Percentiles rank a stretch among this genome's conserved stretches.
phyloP scores from a whole-genome alignment of 2,797 vertebrate species.

The Spea hammondii region DNA sequence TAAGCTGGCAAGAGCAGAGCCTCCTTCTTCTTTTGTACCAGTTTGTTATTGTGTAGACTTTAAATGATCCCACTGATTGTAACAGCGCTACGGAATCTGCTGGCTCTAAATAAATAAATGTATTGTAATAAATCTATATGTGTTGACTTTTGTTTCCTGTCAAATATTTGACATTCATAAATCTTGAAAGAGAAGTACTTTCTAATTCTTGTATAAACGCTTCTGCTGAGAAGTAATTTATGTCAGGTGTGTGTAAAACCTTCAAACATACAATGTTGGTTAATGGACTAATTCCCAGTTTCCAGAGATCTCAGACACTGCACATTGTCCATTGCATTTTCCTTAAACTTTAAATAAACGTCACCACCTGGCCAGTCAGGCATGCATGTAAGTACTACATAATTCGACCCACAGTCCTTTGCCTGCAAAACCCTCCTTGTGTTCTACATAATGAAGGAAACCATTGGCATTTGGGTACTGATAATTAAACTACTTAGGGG shows the following conservation, averaged over 20 bases:
- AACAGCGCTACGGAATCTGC: too few species aligned
- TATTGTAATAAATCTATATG: constrained; percentile 31
- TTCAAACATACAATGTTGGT: constrained; percentile 35
- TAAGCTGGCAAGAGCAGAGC: too few species aligned
- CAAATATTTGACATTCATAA: constrained; percentile 38
- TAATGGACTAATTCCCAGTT: constrained; percentile 24
- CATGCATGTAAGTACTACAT: neutral
- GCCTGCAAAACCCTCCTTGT: neutral
- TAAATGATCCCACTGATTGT: too few species aligned
- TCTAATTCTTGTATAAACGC: constrained; percentile 46
- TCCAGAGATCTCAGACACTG: constrained; percentile 15
- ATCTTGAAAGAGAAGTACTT: constrained; percentile 26
- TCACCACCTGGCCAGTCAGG: neutral
- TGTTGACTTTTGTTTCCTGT: constrained; percentile 36
- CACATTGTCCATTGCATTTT: constrained; percentile 26
- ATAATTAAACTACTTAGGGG: too few species aligned
- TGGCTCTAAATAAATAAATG: too few species aligned
- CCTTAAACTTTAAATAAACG: constrained; percentile 19
- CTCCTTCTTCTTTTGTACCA: too few species aligned
- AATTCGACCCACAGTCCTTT: neutral
- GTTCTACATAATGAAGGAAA: too few species aligned
- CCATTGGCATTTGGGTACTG: too few species aligned
- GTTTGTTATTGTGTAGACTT: too few species aligned
- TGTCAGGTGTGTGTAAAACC: constrained; percentile 47
- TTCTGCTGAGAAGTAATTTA: constrained; percentile 46